phyloP scores from a whole-genome alignment of 2,888 invertebrate species.

The Chironomus riparius region DNA sequence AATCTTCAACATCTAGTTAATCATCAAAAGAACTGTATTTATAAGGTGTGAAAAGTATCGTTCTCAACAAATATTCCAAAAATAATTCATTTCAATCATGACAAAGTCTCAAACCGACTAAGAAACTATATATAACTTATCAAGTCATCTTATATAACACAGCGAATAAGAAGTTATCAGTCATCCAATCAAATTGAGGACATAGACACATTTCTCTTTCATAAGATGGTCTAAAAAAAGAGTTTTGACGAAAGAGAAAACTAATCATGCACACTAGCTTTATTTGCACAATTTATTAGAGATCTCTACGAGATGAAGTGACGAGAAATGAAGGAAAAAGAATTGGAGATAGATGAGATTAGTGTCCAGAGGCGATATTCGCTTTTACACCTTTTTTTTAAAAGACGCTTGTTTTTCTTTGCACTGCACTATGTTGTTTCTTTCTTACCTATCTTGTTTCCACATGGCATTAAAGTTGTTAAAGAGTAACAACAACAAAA shows the following conservation, averaged over 20 bases:
- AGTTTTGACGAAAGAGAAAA: not conserved
- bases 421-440: not conserved
- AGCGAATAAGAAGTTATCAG: too few species aligned
- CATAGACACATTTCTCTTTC: not conserved
- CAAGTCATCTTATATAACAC: too few species aligned
- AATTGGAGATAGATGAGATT: not conserved
- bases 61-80: too few species aligned
- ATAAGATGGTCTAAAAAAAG: slow-evolving; percentile 3
- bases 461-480: not conserved
- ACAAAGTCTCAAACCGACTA: too few species aligned
- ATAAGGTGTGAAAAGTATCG: too few species aligned
- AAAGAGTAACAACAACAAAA: not conserved
- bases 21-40: too few species aligned
- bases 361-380: slow-evolving; percentile 17
- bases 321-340: not conserved
- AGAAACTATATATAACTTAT: too few species aligned
- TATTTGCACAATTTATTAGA: slow-evolving; percentile 27
- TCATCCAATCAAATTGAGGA: not conserved
- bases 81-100: too few species aligned
- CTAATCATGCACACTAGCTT: slow-evolving; percentile 16
- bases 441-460: not conserved
- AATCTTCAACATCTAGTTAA: too few species aligned
- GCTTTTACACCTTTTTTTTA: not conserved
- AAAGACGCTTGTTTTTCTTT: not conserved
- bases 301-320: not conserved